Evolutionary conservation across 1,140 invertebrate genomes (phyloP), one percentile per base, ranked within the genome.

Genomic region (Charaxes varanes): DNA sequence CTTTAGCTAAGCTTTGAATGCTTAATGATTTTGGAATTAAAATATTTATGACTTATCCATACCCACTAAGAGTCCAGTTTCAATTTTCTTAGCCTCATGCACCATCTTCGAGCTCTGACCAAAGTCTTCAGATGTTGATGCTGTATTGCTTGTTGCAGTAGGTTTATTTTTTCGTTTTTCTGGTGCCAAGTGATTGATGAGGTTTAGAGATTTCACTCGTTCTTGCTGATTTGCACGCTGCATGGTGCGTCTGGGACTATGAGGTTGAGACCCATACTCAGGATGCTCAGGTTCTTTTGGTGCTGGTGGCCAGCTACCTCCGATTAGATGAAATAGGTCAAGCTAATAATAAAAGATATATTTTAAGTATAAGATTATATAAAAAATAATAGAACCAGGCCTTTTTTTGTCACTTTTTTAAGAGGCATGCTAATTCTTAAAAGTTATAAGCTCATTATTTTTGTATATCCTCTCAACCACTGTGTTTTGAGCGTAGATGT

Each of bases 301-400:
- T 19, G 79, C 73, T 42, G 79, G 79, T 28, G 79, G 79, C 76
- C 79, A 83, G 44, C 70, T 72, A 6, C 73, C 79, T 40, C 76
- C 76, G 50, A 83, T 83, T 15, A 83, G 40, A 35, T 68, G 65
- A 49, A 68, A 79, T 32, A 83, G 52, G 30, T 83, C 76, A 46
- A 82, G 44, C 78, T 82, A 51, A 22, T 72, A 31, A 43, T 50
- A n/a, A 47, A 24, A 18, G 13, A 19, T 24, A 32, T 35, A 23
- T 16, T 6, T n/a, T n/a, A n/a, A n/a, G n/a, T n/a, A n/a, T n/a
- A n/a, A n/a, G n/a, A n/a, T n/a, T n/a, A n/a, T n/a, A n/a, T n/a
- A n/a, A n/a, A n/a, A n/a, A n/a, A n/a, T n/a, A n/a, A n/a, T n/a
- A n/a, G n/a, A n/a, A n/a, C n/a, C n/a, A n/a, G n/a, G n/a, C n/a